These are phyloP conservation scores for Bambusicola thoracicus DNA, from an alignment of 2,113 vertebrate genomes.

Conservation along the genomic window DNA sequence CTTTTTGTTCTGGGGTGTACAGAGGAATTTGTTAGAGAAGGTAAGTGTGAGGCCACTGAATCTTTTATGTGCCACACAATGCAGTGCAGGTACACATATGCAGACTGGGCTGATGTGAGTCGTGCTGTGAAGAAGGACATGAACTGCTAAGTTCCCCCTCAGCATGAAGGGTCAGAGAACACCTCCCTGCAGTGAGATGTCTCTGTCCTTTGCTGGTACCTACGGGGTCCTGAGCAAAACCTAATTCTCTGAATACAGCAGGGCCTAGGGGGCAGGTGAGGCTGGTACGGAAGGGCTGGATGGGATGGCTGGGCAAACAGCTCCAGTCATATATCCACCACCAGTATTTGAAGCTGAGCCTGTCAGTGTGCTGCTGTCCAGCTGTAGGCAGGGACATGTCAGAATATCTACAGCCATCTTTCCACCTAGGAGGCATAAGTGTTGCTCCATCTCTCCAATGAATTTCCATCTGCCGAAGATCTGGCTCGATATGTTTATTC, in stretches of 20 bases:
- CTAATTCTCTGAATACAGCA: background rate
- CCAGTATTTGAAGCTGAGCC: background rate
- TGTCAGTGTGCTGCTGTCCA: background rate
- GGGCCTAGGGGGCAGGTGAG: background rate
- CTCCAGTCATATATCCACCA: background rate
- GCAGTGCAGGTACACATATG: background rate
- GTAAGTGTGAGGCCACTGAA: background rate
- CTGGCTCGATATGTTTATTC: background rate
- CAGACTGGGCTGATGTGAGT: background rate
- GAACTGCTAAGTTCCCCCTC: background rate
- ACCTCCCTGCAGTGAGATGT: background rate
- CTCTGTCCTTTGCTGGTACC: background rate
- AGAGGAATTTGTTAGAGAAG: background rate
- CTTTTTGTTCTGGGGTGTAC: background rate
- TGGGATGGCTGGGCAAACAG: background rate
- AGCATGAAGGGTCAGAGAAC: background rate
- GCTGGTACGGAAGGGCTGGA: background rate
- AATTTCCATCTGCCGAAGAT: background rate
- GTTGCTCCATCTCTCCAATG: background rate
- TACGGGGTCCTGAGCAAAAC: background rate
- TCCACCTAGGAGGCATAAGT: background rate
- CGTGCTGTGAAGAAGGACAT: background rate
- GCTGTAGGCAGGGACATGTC: background rate
- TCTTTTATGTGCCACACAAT: background rate
- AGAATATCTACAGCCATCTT: background rate